Evolutionary conservation across 1,140 invertebrate species (phyloP), one percentile per base, ranked within the genome.

Genomic region (Drosophila ambigua): DNA sequence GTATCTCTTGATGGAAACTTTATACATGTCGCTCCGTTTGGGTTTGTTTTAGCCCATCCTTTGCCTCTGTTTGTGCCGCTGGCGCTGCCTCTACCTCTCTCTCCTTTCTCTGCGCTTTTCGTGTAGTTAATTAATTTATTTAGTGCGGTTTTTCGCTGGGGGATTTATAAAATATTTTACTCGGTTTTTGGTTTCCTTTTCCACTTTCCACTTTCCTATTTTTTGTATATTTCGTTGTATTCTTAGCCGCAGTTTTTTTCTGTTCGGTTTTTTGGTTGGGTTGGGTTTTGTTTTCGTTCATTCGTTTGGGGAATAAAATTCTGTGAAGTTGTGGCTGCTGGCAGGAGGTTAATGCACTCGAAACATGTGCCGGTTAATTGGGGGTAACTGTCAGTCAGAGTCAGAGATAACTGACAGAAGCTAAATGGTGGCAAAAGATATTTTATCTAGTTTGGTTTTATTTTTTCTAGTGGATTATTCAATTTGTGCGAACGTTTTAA

Each of bases 51-150:
- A 59, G 50, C 26, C 59, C 45, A 54, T 74, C 63, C 59, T 45
- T 59, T 63, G 28, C 49, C 39, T 66, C 13, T 58, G 9, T 20
- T 20, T 20, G 20, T 20, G 20, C 20, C 20, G 20, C 20, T 20
- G 20, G 1, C 20, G 20, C 20, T 20, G 20, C 2, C 28, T 8
- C 9, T 11, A 11, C 35, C 35, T 39, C 60, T 8, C 31, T 66
- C 48, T 24, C 5, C 61, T 64, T 51, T 23, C 35, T 39, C 35
- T 39, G 35, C 62, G 62, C 63, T 74, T 78, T 75, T 78, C 71
- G 63, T 82, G 79, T 82, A 82, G 79, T 82, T 82, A 82, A 82
- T 82, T 82, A 82, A 82, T 82, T 82, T 82, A 82, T 82, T 82
- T 82, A 82, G 79, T 82, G 79, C 65, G 79, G 79, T 82, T 82